Base-by-base conservation (phyloP, 2,113 vertebrate genomes). In the Edolisoma coerulescens region DNA sequence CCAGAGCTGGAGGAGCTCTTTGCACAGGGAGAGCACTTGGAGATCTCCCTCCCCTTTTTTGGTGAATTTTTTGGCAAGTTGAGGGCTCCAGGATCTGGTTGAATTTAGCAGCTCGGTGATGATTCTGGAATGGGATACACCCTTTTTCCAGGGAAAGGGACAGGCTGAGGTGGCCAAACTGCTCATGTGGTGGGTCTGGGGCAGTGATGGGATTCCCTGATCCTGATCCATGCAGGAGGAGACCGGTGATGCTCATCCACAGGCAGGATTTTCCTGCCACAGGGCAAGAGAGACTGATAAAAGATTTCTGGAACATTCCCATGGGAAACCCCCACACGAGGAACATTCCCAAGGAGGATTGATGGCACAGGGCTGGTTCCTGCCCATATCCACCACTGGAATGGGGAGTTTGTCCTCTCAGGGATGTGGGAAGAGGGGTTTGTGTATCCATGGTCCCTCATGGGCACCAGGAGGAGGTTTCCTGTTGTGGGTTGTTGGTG, bases 301-400 rank as follows among this genome's bases (percentile, higher is more conserved):
- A 49, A 45, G 13, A 23, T 1, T 6, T 4, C 4, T 2, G 2
- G 23, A 63, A 42, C 8, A 17, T 63, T 78, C 24, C 52, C n/a
- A 7, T 3, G 7, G 37, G 45, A 78, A 42, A 22, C 1, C 13
- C 22, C 14, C 33, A 3, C 2, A 0, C 5, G 3, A 2, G 17
- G 37, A 79, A 6, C 33, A 13, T 64, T 53, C 39, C 35, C 3
- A 1, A 60, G 78, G 56, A 87, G 68, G 49, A 73, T 9, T 1
- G 45, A 8, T 63, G 83, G 14, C 10, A 0, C 42, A 17, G 39
- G 63, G 57, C 32, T n/a, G 20, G 11, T 60, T 80, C 54, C 59
- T 81, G 65, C 18, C 10, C 9, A 1, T 49, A 10, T 14, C 30
- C 42, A 16, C 15, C 4, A 0, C 60, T 52, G 27, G 33, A 53